Conservation (phyloP, 2,797 vertebrate genomes). For the Adrianichthys oophorus region DNA sequence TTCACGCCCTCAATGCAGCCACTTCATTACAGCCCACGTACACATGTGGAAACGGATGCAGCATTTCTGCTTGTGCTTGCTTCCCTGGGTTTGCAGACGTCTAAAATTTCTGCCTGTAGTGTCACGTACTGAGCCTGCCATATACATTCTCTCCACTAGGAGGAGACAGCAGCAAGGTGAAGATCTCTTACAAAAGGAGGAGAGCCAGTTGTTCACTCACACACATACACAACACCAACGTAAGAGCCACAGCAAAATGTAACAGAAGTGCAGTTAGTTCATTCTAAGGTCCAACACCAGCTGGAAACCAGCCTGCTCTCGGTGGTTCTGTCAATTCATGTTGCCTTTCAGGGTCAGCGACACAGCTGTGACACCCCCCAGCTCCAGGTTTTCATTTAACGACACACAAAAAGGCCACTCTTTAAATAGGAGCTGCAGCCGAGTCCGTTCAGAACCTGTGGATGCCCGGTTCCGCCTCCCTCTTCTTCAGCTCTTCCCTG, state of each 20-base stretch:
- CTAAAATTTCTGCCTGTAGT: constrained; percentile 2
- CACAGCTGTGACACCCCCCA: constrained; percentile 24
- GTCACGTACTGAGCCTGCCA: constrained; percentile 45
- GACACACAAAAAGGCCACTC: constrained; percentile 59
- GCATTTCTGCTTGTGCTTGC: constrained; percentile 67
- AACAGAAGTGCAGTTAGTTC: constrained; percentile 69
- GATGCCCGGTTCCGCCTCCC: constrained; percentile 81
- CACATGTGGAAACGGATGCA: constrained; percentile 33
- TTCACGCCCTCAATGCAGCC: constrained; percentile 25
- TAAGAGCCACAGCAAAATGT: constrained; percentile 74
- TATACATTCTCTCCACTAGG: constrained; percentile 72
- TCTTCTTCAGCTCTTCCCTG: constrained; percentile 86
- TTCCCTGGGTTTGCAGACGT: constrained; percentile 14
- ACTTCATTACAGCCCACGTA: constrained; percentile 28
- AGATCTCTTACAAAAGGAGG: constrained; percentile 41
- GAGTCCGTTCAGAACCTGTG: constrained; percentile 86
- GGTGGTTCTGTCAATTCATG: constrained; percentile 14
- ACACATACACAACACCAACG: constrained; percentile 55
- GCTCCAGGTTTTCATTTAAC: constrained; percentile 9
- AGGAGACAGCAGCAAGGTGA: constrained; percentile 62
- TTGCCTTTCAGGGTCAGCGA: constrained; percentile 45
- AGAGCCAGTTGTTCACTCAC: constrained; percentile 42
- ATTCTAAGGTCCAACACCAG: constrained; percentile 39
- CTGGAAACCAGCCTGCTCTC: constrained; percentile 34
- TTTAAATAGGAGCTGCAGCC: constrained; percentile 16